Evolutionary conservation across 2,888 invertebrate genomes (phyloP).

Genomic region (Allygus modestus): DNA sequence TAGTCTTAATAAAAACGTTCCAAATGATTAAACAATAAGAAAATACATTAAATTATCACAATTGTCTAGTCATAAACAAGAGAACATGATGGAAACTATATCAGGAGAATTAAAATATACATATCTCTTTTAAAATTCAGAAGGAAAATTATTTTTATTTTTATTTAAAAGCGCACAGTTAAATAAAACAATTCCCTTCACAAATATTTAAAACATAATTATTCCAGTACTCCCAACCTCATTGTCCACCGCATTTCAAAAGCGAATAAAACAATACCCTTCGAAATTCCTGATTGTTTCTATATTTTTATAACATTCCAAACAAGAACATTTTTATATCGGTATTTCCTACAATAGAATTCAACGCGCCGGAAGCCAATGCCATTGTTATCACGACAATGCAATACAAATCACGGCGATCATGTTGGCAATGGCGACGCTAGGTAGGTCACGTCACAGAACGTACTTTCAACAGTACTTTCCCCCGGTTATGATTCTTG

Average conservation of each 20-base stretch:
- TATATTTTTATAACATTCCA: slow-evolving; percentile 26
- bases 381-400: slow-evolving; percentile 25
- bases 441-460: neutral
- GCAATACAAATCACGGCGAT: neutral
- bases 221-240: neutral
- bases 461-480: slow-evolving; percentile 2
- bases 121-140: too few species aligned
- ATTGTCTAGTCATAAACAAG: too few species aligned
- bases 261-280: neutral
- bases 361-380: slow-evolving; percentile 2
- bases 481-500: neutral
- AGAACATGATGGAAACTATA: too few species aligned
- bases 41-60: too few species aligned
- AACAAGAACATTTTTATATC: slow-evolving; percentile 7
- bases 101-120: too few species aligned
- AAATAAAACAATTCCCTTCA: neutral
- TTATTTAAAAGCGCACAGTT: too few species aligned
- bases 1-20: too few species aligned
- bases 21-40: too few species aligned
- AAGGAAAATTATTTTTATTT: too few species aligned
- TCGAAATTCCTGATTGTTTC: neutral
- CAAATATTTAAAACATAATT: neutral
- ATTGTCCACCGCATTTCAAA: neutral
- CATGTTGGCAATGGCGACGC: slow-evolving; percentile 5
- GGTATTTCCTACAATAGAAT: slow-evolving; percentile 4